phyloP scores from a whole-genome alignment of 2,888 invertebrate genomes.

The Barypeithes pellucidus region DNA sequence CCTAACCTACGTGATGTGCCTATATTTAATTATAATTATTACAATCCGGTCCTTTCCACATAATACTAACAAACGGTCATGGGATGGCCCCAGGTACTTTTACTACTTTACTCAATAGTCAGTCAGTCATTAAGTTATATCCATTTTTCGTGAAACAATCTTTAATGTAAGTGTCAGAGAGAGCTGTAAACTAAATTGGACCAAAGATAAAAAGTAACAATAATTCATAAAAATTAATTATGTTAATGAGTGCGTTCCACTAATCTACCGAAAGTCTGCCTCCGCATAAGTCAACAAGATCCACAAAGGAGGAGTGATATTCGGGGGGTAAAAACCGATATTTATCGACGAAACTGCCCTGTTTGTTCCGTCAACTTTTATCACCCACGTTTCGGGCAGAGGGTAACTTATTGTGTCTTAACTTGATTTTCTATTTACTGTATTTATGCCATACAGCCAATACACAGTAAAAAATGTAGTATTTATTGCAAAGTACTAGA shows the following conservation, averaged over 20 bases:
- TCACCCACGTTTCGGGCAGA: slow-evolving; percentile 42
- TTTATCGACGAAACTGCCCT: slow-evolving; percentile 49
- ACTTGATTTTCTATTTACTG: slow-evolving; percentile 61
- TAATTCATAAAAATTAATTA: slow-evolving; percentile 47
- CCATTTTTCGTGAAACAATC: no score
- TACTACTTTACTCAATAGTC: no score
- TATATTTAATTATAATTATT: no score
- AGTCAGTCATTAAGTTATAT: no score
- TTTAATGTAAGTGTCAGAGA: no score
- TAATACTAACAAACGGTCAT: no score
- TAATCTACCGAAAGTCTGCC: slow-evolving; percentile 50
- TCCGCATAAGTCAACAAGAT: slow-evolving; percentile 53
- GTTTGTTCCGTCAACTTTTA: slow-evolving; percentile 47
- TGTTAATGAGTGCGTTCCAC: slow-evolving; percentile 42
- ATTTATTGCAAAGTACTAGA: no score
- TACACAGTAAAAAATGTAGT: slow-evolving; percentile 47
- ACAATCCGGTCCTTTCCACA: no score
- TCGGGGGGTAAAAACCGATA: slow-evolving; percentile 40
- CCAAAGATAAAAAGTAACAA: slow-evolving; percentile 21
- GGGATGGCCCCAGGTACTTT: no score
- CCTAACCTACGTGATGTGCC: no score
- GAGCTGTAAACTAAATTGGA: no score
- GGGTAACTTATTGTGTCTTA: slow-evolving; percentile 57
- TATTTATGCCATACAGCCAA: slow-evolving; percentile 55
- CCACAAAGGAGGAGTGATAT: slow-evolving; percentile 46